Percentiles rank a stretch among this genome's conserved stretches.
phyloP scores from a whole-genome alignment of 2,888 invertebrate genomes.

The Dynastes grantii region DNA sequence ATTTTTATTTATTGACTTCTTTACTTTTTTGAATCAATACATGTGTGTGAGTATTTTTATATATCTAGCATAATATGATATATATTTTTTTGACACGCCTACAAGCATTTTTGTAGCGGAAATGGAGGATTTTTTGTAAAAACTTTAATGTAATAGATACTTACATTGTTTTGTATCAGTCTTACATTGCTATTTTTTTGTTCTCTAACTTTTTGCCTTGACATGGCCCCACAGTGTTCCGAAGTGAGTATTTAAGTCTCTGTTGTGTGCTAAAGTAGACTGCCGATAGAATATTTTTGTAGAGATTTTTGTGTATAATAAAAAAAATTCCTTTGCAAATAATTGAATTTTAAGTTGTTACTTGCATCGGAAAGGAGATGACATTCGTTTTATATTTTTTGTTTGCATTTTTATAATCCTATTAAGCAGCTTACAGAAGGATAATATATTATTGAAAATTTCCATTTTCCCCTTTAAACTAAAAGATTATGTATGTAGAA shows the following conservation, averaged over 20 bases:
- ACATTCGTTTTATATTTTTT: slow-evolving; percentile 33
- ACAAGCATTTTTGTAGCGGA: slow-evolving; percentile 72
- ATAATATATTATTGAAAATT: slow-evolving; percentile 50
- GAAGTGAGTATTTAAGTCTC: slow-evolving; percentile 81
- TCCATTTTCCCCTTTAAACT: slow-evolving; percentile 48
- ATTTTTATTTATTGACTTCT: slow-evolving; percentile 51
- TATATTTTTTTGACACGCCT: slow-evolving; percentile 48
- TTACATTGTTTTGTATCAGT: slow-evolving; percentile 64
- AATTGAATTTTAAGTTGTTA: slow-evolving; percentile 29
- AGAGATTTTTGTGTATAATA: slow-evolving; percentile 58
- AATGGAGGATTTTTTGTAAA: slow-evolving; percentile 62
- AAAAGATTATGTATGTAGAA: slow-evolving; percentile 47
- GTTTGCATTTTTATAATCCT: slow-evolving; percentile 50
- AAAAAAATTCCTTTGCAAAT: slow-evolving; percentile 34
- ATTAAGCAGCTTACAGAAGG: slow-evolving; percentile 56
- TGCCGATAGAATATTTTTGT: slow-evolving; percentile 62
- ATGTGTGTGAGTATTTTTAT: slow-evolving; percentile 77
- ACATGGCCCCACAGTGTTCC: slow-evolving; percentile 79
- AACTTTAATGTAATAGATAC: slow-evolving; percentile 59
- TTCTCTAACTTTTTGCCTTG: slow-evolving; percentile 81
- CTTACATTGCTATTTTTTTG: slow-evolving; percentile 70
- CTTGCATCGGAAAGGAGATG: slow-evolving; percentile 38
- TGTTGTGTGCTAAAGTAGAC: slow-evolving; percentile 71
- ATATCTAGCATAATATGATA: slow-evolving; percentile 20
- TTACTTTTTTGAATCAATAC: slow-evolving; percentile 74